phyloP scores from a whole-genome alignment of 2,113 vertebrate species.

The Trematomus loennbergii region DNA sequence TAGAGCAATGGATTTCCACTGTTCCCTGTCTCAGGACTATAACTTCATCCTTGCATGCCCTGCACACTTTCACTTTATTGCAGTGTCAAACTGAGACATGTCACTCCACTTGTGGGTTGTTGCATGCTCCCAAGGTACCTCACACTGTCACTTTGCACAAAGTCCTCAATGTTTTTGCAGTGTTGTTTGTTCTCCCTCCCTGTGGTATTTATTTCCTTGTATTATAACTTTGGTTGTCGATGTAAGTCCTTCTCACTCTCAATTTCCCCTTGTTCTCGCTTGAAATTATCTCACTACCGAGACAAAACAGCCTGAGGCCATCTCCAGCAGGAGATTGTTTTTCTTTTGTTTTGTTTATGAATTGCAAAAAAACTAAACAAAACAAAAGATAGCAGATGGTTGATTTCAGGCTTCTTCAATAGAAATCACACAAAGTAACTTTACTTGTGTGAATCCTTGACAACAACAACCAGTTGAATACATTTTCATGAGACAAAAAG shows the following conservation, averaged over 20 bases:
- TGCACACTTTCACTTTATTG: conserved; percentile 22
- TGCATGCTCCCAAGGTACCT: conserved; percentile 36
- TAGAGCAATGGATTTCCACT: conserved; percentile 70
- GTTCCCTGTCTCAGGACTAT: conserved; percentile 40
- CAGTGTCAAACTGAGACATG: conserved; percentile 57
- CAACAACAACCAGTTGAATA: background rate
- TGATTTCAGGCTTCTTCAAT: background rate
- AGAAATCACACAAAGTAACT: background rate
- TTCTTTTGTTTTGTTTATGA: background rate
- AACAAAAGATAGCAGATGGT: background rate
- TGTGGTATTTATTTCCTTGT: conserved; percentile 33
- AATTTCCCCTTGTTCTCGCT: background rate
- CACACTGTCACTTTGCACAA: conserved; percentile 40
- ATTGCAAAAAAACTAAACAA: too few species aligned
- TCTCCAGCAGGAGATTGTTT: background rate
- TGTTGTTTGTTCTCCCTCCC: conserved; percentile 33
- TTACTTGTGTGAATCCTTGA: background rate
- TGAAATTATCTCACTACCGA: background rate
- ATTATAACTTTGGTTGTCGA: conserved; percentile 38
- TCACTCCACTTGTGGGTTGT: conserved; percentile 50
- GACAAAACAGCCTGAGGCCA: background rate
- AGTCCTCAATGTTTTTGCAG: conserved; percentile 19
- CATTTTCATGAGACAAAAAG: background rate
- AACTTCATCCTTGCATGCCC: conserved; percentile 30
- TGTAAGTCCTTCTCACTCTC: conserved; percentile 11